Base-by-base conservation (phyloP, 2,888 invertebrate genomes). In the Pachymerium ferrugineum region DNA sequence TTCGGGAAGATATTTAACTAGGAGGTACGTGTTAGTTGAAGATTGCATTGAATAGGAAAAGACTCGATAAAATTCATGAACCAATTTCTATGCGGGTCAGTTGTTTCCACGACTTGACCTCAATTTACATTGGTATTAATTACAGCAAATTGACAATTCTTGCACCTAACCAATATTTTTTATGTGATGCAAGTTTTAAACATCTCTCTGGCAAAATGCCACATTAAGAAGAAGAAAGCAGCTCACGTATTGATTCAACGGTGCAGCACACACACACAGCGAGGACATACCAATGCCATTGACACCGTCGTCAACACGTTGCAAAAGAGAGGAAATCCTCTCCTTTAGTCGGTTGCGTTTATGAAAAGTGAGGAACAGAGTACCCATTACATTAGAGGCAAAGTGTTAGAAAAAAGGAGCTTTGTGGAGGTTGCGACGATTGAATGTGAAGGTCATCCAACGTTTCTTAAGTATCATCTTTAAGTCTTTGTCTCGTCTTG, bases 181-280 rank as follows among this genome's bases (percentile, higher is more conserved):
- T 16, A 47, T 47, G 22, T 22, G 19, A 47, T 47, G n/a, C n/a
- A n/a, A 47, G 47, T 47, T 47, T 47, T 47, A 47, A 47, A n/a
- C 47, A 47, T 47, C 47, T n/a, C n/a, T 22, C 22, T 47, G 47
- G 47, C 47, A n/a, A 47, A 22, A 47, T 47, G 47, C 47, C 47
- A 47, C 47, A 22, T 47, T 47, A 47, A 47, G 47, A 47, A n/a
- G n/a, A n/a, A 47, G 47, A 47, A 47, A 47, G 47, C 47, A 47
- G 47, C 47, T 47, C 47, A 47, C 47, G 47, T 47, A 47, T 47
- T 47, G 47, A 47, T 47, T 47, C 47, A 47, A 47, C 47, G 47
- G 47, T 22, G 22, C 47, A 14, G 47, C 16, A 16, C 47, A 16
- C 47, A n/a, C n/a, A 47, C 47, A 19, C 19, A 14, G 47, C 47